A percentile compares a stretch with the other conserved stretches of the same genome.
phyloP scores from a whole-genome alignment of 2,888 invertebrate species.

The Acleris cristana region DNA sequence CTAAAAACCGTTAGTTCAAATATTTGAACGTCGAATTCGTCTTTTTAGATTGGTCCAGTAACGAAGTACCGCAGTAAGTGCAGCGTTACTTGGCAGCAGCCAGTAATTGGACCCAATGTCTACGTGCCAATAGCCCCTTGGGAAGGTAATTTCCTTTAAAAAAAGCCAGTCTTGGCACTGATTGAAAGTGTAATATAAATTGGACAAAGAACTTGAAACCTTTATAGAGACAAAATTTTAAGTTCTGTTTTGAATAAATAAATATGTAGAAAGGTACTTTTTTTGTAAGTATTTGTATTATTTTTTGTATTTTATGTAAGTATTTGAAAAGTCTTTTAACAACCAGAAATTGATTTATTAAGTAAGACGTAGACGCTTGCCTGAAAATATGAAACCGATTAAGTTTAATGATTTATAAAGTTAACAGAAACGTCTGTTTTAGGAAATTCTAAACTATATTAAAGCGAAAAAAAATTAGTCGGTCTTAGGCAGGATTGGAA shows the following conservation, averaged over 20 bases:
- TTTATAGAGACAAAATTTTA: background rate
- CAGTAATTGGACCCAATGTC: slow-evolving; percentile 3
- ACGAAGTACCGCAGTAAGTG: slow-evolving; percentile 1
- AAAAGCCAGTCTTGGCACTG: background rate
- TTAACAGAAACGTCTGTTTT: too few relatives aligned
- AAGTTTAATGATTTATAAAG: too few relatives aligned
- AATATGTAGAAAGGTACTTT: background rate
- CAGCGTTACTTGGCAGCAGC: slow-evolving; percentile 3
- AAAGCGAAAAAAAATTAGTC: too few relatives aligned
- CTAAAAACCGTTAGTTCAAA: background rate
- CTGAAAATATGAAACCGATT: too few relatives aligned
- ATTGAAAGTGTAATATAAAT: background rate
- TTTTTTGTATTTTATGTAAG: background rate
- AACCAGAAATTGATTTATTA: too few relatives aligned
- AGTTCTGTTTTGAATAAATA: background rate
- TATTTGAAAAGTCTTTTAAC: too few relatives aligned
- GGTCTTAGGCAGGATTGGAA: too few relatives aligned
- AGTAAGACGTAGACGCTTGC: too few relatives aligned
- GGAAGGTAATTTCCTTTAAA: background rate
- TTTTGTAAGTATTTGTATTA: background rate
- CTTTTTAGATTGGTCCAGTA: background rate
- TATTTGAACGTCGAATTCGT: slow-evolving; percentile 4
- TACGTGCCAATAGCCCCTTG: slow-evolving; percentile 2
- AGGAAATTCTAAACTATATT: too few relatives aligned
- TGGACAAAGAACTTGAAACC: background rate